Evolutionary conservation across 2,797 vertebrate species (phyloP), one percentile per base, ranked within the genome.

Genomic region (Platalea minor): DNA sequence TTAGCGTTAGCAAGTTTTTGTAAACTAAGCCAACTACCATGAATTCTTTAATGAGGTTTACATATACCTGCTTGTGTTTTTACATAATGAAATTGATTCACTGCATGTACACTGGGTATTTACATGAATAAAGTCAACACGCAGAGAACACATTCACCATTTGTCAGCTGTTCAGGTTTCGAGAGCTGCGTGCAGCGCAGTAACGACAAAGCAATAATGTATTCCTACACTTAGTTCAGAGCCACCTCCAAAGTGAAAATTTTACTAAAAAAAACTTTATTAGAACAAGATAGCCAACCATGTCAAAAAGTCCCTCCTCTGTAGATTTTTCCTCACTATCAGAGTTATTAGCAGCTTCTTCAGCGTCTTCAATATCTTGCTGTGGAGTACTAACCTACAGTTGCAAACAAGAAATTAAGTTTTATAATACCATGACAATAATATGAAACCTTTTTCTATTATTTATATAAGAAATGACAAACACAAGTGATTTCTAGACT

Each of bases 251-350:
- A 91, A 79, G 13, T 20, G 25, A 56, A 46, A 50, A 29, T 73
- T 87, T 70, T 79, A 89, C 57, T 9, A 31, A 85, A 57, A 56
- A 89, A n/a, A 81, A 21, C 21, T 3, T 31, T 15, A 73, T 13
- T 12, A 54, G 35, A 72, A 56, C 24, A 89, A 85, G 41, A 87
- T 63, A 67, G 17, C 96, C 94, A 97, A 99, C 99, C 99, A 99
- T 99, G 80, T 99, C 98, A 96, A 99, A 99, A 56, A 99, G 98
- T 23, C 98, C 98, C 88, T 99, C 98, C 48, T 98, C 98, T n/a
- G 91, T 45, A 61, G 95, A 82, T 45, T 96, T 97, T 35, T 95
- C 91, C 51, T 89, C 92, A 0, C 54, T 73, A 37, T 74, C 82
- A 85, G 43, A 75, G 39, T 94, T 97, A 85, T 96, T 93, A 19